Conservation (phyloP, 1,140 invertebrate genomes). For the Lordiphosa clarofinis region DNA sequence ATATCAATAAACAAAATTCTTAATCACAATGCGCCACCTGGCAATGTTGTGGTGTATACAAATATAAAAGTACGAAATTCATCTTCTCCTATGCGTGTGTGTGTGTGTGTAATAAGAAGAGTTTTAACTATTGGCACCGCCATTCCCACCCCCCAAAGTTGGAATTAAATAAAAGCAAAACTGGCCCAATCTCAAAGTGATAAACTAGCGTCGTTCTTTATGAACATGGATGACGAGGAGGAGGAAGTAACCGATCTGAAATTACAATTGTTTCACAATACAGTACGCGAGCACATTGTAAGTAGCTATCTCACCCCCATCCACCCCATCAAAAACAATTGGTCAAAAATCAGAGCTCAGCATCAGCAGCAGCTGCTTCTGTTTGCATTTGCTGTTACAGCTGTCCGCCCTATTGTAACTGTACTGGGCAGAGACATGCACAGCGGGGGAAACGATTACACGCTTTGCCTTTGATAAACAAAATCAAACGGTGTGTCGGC, state of each 20-base stretch:
- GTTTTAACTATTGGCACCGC: constrained; percentile 9
- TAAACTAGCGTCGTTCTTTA: constrained; percentile 51
- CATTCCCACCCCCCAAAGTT: constrained; percentile 1
- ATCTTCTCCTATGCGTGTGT: constrained; percentile 1
- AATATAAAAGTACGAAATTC: constrained; percentile 2
- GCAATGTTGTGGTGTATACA: constrained; percentile 1
- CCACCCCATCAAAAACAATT: constrained; percentile 8
- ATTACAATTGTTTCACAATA: constrained; percentile 95
- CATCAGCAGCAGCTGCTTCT: constrained; percentile 26
- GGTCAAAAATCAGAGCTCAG: constrained; percentile 7
- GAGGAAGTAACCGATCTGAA: constrained; percentile 87
- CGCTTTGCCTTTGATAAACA: constrained; percentile 25
- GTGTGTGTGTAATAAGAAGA: constrained; percentile 20
- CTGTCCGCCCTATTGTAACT: constrained; percentile 18
- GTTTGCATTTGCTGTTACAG: constrained; percentile 2
- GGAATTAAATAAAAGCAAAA: constrained; percentile 20
- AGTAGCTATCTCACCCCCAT: constrained; percentile 80
- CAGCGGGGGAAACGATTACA: constrained; percentile 10
- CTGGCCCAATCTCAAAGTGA: constrained; percentile 55
- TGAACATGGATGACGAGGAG: constrained; percentile 80
- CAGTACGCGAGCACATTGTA: constrained; percentile 95
- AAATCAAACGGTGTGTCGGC: constrained; percentile 17
- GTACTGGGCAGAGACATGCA: constrained; percentile 11
- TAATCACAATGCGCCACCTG: constrained; percentile 1
- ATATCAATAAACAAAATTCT: constrained; percentile 8